A percentile compares a stretch with the other conserved stretches of the same genome.
Conservation (phyloP, 2,888 invertebrate genomes). For the Nymphalis polychloros region DNA sequence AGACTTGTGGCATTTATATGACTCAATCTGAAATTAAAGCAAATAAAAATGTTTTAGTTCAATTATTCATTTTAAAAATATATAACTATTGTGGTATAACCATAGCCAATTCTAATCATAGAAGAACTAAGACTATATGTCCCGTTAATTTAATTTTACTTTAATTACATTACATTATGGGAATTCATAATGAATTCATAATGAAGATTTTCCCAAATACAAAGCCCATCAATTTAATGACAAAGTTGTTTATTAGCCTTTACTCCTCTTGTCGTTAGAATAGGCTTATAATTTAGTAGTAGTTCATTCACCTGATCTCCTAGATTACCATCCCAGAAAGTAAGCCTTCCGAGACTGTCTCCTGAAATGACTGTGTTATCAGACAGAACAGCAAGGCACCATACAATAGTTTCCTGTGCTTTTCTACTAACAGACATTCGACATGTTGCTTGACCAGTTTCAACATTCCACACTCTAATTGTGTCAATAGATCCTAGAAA, state of each 20-base stretch:
- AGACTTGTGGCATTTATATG: constrained; percentile 89
- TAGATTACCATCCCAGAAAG: constrained; percentile 92
- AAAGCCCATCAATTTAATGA: no score
- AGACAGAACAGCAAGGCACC: constrained; percentile 90
- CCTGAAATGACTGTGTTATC: constrained; percentile 93
- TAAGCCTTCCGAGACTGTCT: constrained; percentile 89
- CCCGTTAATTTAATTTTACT: no score
- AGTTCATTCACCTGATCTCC: constrained; percentile 83
- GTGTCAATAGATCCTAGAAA: constrained; percentile 87
- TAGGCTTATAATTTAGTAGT: neutral
- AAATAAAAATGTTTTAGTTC: no score
- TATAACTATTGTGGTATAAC: neutral
- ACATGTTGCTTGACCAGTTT: constrained; percentile 91
- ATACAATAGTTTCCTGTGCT: constrained; percentile 89
- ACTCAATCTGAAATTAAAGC: constrained; percentile 82
- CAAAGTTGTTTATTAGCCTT: no score
- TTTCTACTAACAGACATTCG: constrained; percentile 87
- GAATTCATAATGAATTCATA: no score
- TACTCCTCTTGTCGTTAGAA: no score
- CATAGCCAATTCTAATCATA: no score
- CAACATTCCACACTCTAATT: constrained; percentile 93
- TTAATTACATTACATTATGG: no score
- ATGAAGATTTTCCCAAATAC: no score
- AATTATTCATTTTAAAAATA: no score
- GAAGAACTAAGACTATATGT: no score